A percentile compares a stretch with the other conserved stretches of the same genome.
phyloP scores from a whole-genome alignment of 2,113 vertebrate species.

The Taurulus bubalis region DNA sequence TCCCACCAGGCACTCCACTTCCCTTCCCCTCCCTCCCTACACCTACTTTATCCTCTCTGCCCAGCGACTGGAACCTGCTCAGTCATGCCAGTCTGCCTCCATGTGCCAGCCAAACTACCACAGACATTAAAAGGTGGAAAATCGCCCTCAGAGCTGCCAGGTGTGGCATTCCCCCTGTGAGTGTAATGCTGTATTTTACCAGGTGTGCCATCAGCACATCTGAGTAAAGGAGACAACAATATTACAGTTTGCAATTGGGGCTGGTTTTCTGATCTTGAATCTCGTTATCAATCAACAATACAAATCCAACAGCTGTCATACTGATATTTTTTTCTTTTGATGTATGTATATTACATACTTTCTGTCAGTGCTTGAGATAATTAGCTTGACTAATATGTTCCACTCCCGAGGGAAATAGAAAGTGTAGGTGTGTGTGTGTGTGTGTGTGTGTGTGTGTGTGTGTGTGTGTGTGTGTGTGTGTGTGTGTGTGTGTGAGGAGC shows the following conservation, averaged over 20 bases:
- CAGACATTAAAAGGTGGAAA: conserved; percentile 72
- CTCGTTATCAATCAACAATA: conserved; percentile 14
- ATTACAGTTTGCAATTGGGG: conserved; percentile 6
- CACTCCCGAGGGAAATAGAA: conserved; percentile 23
- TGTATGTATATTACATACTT: conserved; percentile 30
- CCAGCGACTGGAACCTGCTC: conserved; percentile 71
- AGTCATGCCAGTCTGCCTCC: conserved; percentile 76
- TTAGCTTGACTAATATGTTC: conserved; percentile 38
- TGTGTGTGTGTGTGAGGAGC: too few relatives aligned
- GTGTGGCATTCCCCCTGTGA: conserved; percentile 71
- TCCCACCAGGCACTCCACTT: conserved; percentile 24
- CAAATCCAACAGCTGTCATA: conserved; percentile 11
- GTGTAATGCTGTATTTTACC: conserved; percentile 59
- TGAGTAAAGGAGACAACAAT: conserved; percentile 58
- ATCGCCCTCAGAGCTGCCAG: conserved; percentile 60
- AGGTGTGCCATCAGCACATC: conserved; percentile 62
- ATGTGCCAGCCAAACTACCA: conserved; percentile 66
- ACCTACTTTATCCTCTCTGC: conserved; percentile 40
- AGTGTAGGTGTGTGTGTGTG: conserved; percentile 27
- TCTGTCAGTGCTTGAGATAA: conserved; percentile 41
- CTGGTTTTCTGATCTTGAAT: conserved; percentile 22
- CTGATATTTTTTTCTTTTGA: conserved; percentile 4
- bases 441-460: background rate
- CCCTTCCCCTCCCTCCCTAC: conserved; percentile 33
- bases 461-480: too few relatives aligned